These are phyloP conservation scores for Gerris buenoi DNA, from an alignment of 1,140 invertebrate genomes.

Conservation along the genomic window DNA sequence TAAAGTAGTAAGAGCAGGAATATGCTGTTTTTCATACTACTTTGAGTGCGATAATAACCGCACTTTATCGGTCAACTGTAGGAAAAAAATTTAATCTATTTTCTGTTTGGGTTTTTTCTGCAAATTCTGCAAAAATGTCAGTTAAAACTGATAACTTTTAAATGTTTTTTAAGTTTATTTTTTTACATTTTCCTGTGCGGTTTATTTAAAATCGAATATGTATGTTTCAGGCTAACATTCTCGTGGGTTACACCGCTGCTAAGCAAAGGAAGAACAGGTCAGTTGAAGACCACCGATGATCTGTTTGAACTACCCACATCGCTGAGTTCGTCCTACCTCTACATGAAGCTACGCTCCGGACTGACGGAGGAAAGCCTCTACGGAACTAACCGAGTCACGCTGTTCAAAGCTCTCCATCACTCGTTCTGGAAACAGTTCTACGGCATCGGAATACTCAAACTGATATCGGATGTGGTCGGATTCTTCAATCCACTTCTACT, in stretches of 20 bases:
- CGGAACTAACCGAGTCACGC: constrained; percentile 29
- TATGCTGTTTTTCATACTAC: too few species aligned
- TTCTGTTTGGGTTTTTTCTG: too few species aligned
- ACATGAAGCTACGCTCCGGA: constrained; percentile 39
- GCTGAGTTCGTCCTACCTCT: constrained; percentile 43
- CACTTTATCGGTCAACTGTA: too few species aligned
- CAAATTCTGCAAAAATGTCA: too few species aligned
- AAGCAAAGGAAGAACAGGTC: constrained; percentile 57
- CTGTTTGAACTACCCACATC: constrained; percentile 67
- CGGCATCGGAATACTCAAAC: constrained; percentile 69
- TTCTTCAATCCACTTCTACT: constrained; percentile 83
- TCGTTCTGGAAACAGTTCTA: constrained; percentile 82
- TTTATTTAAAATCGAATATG: too few species aligned
- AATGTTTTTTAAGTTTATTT: too few species aligned
- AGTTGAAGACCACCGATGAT: constrained; percentile 59
- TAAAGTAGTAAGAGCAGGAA: too few species aligned
- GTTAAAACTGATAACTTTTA: too few species aligned
- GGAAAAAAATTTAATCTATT: too few species aligned
- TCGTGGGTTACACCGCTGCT: constrained; percentile 78
- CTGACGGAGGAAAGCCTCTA: constrained; percentile 21
- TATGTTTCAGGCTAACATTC: constrained; percentile 48
- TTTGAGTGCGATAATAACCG: too few species aligned
- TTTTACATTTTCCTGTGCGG: too few species aligned
- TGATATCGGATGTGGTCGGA: constrained; percentile 62
- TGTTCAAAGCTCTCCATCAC: constrained; percentile 58